These are phyloP conservation scores for Chlorocebus sabaeus DNA, from an alignment of 2,113 vertebrate genomes.

Conservation along the genomic window DNA sequence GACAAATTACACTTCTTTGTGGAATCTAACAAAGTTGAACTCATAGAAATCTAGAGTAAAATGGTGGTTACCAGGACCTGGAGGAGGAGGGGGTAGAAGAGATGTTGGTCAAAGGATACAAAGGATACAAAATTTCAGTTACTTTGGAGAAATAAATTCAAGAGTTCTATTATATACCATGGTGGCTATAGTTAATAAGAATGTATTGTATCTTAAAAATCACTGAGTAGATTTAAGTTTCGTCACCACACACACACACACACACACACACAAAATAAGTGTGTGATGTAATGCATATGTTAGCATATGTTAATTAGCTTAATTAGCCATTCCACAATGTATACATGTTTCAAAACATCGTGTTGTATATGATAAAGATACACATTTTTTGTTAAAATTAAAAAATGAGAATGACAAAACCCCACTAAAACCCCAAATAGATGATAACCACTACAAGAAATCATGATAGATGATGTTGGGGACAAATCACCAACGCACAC, in stretches of 20 bases:
- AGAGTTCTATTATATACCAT: background rate
- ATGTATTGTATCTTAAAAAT: background rate
- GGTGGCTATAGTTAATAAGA: background rate
- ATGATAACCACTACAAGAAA: background rate
- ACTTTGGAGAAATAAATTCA: background rate
- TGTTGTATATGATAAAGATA: background rate
- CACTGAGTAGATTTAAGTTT: background rate
- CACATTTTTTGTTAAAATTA: background rate
- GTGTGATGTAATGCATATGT: background rate
- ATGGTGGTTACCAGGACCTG: background rate
- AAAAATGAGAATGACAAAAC: background rate
- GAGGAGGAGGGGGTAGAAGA: background rate
- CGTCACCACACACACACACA: background rate
- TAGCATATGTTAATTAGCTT: background rate
- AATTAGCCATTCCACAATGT: background rate
- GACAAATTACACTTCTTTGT: no score
- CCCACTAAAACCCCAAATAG: background rate
- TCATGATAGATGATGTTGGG: background rate
- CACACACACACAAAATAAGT: background rate
- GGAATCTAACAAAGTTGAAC: background rate
- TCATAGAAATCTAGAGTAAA: background rate
- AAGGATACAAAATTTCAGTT: background rate
- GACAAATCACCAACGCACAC: background rate
- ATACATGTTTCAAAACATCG: background rate
- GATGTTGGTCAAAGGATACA: background rate